These are phyloP conservation scores for Percina caprodes DNA, from an alignment of 2,113 vertebrate species.

Conservation along the genomic window DNA sequence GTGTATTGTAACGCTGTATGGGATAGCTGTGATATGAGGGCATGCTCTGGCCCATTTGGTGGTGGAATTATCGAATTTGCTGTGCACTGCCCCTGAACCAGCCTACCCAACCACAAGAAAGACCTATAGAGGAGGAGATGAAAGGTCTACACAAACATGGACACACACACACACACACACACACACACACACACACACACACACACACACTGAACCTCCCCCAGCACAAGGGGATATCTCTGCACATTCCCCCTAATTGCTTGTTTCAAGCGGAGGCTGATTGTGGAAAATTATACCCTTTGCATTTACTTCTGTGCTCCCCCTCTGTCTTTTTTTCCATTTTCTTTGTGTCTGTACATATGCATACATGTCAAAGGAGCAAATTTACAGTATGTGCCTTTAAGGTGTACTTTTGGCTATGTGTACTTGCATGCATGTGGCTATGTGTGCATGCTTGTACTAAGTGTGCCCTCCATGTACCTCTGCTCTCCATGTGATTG, in stretches of 20 bases:
- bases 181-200: conserved; percentile 59
- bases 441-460: neutral
- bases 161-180: conserved; percentile 62
- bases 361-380: conserved; percentile 40
- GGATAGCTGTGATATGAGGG: conserved; percentile 63
- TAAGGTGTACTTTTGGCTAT: conserved; percentile 6
- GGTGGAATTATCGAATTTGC: conserved; percentile 94
- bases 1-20: conserved; percentile 17
- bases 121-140: conserved; percentile 59
- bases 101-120: conserved; percentile 88
- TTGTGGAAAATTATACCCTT: conserved; percentile 94
- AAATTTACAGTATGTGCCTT: conserved; percentile 30
- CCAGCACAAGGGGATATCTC: conserved; percentile 81
- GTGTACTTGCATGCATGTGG: conserved; percentile 3
- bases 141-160: conserved; percentile 69
- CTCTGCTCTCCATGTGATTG: neutral
- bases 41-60: conserved; percentile 90
- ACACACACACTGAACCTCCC: conserved; percentile 40
- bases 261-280: conserved; percentile 92
- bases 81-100: conserved; percentile 91
- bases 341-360: conserved; percentile 63
- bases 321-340: conserved; percentile 30
- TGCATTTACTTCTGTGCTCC: conserved; percentile 64
- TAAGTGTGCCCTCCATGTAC: neutral
- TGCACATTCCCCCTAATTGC: conserved; percentile 93